A percentile compares a stretch with the other conserved stretches of the same genome.
Conservation (phyloP, 1,140 invertebrate genomes). For the Drosophila sturtevanti region DNA sequence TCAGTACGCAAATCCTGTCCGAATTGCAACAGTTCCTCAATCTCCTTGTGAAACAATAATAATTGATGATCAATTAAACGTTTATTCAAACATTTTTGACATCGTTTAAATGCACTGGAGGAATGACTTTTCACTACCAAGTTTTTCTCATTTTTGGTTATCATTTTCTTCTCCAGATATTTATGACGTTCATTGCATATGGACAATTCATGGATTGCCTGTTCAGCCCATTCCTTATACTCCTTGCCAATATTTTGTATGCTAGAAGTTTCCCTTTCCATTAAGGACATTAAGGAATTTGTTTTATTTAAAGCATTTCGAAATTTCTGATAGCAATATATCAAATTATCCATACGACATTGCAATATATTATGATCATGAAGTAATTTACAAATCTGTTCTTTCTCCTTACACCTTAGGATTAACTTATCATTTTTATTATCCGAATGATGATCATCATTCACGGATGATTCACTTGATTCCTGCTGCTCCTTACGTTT, state of each 20-base stretch:
- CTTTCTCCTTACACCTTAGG: slow-evolving; percentile 14
- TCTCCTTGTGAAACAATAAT: slow-evolving; percentile 24
- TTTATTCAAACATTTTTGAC: neutral
- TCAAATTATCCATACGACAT: slow-evolving; percentile 32
- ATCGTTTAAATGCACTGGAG: neutral
- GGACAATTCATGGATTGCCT: slow-evolving; percentile 8
- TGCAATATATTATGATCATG: slow-evolving; percentile 21
- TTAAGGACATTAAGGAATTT: neutral
- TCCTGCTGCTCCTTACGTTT: neutral
- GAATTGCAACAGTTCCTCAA: slow-evolving; percentile 21
- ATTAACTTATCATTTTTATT: too few species aligned
- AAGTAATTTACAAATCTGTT: slow-evolving; percentile 8
- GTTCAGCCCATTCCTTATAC: slow-evolving; percentile 19
- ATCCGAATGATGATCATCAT: too few species aligned
- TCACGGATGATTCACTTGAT: neutral
- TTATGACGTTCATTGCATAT: slow-evolving; percentile 27
- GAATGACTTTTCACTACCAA: slow-evolving; percentile 21
- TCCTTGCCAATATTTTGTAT: neutral
- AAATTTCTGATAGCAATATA: slow-evolving; percentile 17
- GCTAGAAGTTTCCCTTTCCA: neutral
- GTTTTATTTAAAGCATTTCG: neutral
- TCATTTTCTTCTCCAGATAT: slow-evolving; percentile 10
- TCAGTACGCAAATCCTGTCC: slow-evolving; percentile 21
- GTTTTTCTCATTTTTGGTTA: slow-evolving; percentile 26
- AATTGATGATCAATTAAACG: slow-evolving; percentile 20